Evolutionary conservation across 2,888 invertebrate genomes (phyloP).

Genomic region (Cryptops parisi): DNA sequence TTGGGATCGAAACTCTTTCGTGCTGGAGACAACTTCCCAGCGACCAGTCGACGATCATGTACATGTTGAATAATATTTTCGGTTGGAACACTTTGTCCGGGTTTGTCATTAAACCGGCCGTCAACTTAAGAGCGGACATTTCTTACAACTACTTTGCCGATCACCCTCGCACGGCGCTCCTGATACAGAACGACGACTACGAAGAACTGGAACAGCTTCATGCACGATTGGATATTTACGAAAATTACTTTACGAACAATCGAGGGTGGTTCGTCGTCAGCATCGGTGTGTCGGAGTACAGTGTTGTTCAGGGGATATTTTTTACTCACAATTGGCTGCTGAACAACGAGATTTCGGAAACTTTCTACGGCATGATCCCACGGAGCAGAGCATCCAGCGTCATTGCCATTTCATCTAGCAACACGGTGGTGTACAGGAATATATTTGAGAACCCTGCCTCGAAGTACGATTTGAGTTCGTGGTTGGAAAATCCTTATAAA

Average conservation of each 20-base stretch:
- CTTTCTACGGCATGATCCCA: conserved; percentile 68
- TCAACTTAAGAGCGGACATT: conserved; percentile 59
- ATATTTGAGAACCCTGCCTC: conserved; percentile 82
- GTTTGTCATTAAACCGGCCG: conserved; percentile 61
- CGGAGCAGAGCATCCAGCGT: conserved; percentile 85
- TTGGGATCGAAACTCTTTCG: conserved; percentile 64
- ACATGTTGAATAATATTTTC: conserved; percentile 76
- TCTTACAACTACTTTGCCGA: conserved; percentile 79
- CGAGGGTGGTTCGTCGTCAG: conserved; percentile 75
- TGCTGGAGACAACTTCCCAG: conserved; percentile 54
- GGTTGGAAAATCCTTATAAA: conserved; percentile 85
- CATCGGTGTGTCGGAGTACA: conserved; percentile 74
- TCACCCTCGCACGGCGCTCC: conserved; percentile 65
- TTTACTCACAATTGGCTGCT: conserved; percentile 78
- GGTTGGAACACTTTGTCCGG: conserved; percentile 53
- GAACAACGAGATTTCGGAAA: conserved; percentile 71
- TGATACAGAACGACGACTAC: conserved; percentile 61
- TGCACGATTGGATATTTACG: conserved; percentile 53
- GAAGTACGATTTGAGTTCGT: conserved; percentile 87
- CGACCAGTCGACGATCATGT: conserved; percentile 38
- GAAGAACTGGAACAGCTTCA: conserved; percentile 67
- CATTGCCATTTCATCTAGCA: conserved; percentile 78
- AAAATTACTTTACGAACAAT: conserved; percentile 83
- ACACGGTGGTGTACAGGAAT: conserved; percentile 76
- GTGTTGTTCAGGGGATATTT: conserved; percentile 53